Evolutionary conservation across 2,797 vertebrate genomes (phyloP), one percentile per base, ranked within the genome.

Genomic region (Calcarius lapponicus): DNA sequence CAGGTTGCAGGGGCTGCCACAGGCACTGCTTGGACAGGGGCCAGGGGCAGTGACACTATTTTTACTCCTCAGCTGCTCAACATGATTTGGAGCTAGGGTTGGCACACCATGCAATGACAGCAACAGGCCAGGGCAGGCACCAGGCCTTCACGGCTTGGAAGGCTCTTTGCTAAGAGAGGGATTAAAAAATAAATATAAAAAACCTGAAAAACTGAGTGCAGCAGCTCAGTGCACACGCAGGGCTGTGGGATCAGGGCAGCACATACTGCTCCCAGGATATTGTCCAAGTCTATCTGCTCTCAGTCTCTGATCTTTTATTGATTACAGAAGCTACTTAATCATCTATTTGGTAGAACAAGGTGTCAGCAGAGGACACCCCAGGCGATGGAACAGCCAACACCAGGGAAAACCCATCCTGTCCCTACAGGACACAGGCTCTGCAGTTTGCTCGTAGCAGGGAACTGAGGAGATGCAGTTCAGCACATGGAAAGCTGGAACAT

Each of bases 241-340:
- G 36, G 36, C 36, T 36, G 36, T 36, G 3, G 5, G 7, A 60
- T 3, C 11, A 32, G 7, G 9, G 53, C 4, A 60, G 40, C 20
- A 7, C 1, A 6, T 7, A 16, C 8, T 2, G 6, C n/a, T 18
- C 3, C 13, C 34, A 7, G 10, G 21, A 17, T 16, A 20, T 0
- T 17, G 20, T 5, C 51, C 7, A 32, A 31, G 13, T 0, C 0
- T 5, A 20, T 9, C 51, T 25, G 11, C 61, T 17, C 47, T 31
- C 31, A 17, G 38, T 9, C 20, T 48, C 17, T 9, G 0, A 10
- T 15, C 10, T 29, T 28, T 40, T 62, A 48, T 20, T 69, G n/a
- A 34, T 61, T 56, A 38, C 20, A 71, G 45, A 40, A 74, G 26
- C 17, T 47, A 24, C n/a, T 57, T 45, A 67, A 67, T 11, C 1